These are phyloP conservation scores for Arrhopalites spinosus DNA, from an alignment of 2,888 invertebrate genomes.

Conservation along the genomic window DNA sequence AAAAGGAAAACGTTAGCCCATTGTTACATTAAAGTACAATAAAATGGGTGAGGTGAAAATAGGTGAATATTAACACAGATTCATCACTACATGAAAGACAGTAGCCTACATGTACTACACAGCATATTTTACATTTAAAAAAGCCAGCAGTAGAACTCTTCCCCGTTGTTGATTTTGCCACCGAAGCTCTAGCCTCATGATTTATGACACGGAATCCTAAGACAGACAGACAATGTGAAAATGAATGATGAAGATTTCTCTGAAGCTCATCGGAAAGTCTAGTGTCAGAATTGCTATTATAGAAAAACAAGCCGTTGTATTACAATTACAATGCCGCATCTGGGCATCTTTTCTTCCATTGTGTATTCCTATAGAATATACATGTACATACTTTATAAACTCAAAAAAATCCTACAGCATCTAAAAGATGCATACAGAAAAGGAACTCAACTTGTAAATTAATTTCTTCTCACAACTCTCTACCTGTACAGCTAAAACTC, in stretches of 20 bases:
- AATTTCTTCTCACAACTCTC: background rate
- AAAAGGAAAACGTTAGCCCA: no score
- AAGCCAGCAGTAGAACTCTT: no score
- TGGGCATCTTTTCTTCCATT: background rate
- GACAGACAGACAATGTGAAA: background rate
- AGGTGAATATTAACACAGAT: no score
- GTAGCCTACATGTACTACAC: no score
- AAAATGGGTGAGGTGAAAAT: no score
- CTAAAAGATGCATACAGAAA: background rate
- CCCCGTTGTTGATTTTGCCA: no score
- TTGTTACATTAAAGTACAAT: no score
- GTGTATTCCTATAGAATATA: background rate
- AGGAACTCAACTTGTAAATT: background rate
- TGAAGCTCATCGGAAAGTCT: background rate
- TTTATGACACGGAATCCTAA: no score
- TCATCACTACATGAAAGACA: no score
- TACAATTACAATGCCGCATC: background rate
- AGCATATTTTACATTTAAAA: no score
- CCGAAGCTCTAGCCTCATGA: no score
- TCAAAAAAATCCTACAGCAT: background rate
- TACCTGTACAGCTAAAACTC: background rate
- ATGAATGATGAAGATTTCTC: slow-evolving; percentile 4
- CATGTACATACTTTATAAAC: background rate
- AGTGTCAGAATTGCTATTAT: background rate
- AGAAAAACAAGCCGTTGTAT: background rate